Percentiles rank a stretch among this genome's conserved stretches.
phyloP scores from a whole-genome alignment of 1,140 invertebrate species.

The Papilio polytes region DNA sequence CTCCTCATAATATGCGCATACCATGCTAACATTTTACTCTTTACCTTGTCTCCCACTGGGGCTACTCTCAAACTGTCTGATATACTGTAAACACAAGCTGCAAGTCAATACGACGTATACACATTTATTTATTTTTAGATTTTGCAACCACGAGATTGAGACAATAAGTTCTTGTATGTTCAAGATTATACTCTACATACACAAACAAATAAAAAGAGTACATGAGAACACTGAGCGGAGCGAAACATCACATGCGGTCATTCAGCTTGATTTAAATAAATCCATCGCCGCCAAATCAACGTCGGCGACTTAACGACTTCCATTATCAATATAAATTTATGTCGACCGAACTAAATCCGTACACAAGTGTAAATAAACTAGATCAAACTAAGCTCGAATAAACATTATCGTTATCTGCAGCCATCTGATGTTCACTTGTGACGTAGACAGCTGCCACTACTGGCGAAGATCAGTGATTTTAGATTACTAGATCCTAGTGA shows the following conservation, averaged over 20 bases:
- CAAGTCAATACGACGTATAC: neutral
- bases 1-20: no score
- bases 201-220: neutral
- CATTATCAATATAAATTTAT: slow-evolving; percentile 9
- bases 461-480: neutral
- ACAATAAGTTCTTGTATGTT: neutral
- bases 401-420: neutral
- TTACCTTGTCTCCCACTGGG: no score
- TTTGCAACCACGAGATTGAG: neutral
- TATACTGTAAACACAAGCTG: no score
- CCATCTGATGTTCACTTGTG: neutral
- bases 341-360: neutral
- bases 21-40: no score
- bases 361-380: slow-evolving; percentile 1
- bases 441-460: no score
- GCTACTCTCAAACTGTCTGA: neutral
- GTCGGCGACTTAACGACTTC: neutral
- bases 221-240: neutral
- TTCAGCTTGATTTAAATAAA: neutral
- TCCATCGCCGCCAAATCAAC: neutral
- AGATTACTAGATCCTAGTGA: no score
- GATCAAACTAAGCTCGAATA: neutral
- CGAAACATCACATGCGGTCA: neutral
- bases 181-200: neutral
- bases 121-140: no score